These are phyloP conservation scores for Odontamblyopus lacepedii DNA, from an alignment of 2,797 vertebrate species.

Conservation along the genomic window DNA sequence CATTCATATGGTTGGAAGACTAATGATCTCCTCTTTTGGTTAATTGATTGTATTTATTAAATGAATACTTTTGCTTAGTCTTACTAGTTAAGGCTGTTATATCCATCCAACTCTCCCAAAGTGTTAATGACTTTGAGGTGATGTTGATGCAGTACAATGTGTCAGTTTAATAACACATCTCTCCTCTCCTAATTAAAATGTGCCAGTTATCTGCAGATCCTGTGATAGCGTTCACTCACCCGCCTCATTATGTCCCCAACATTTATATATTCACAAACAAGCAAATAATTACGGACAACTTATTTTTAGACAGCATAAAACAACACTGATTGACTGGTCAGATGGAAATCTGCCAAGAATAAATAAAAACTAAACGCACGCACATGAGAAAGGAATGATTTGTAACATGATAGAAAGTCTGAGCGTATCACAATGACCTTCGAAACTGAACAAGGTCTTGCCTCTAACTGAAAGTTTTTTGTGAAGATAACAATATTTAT, in stretches of 20 bases:
- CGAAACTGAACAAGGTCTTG: neutral
- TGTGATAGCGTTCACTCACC: conserved; percentile 51
- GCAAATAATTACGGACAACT: conserved; percentile 33
- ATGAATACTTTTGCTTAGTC: neutral
- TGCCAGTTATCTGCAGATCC: conserved; percentile 62
- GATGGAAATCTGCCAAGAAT: conserved; percentile 9
- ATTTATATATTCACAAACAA: conserved; percentile 54
- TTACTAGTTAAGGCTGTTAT: neutral
- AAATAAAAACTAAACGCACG: neutral
- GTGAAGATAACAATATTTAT: too few relatives aligned
- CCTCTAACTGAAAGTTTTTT: neutral
- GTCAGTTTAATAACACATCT: conserved; percentile 47
- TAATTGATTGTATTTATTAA: neutral
- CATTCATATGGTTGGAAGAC: neutral
- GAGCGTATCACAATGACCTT: neutral
- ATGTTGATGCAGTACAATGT: conserved; percentile 35
- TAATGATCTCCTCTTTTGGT: neutral
- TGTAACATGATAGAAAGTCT: neutral
- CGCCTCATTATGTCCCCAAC: conserved; percentile 27
- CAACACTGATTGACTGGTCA: conserved; percentile 16
- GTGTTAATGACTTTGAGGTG: conserved; percentile 47
- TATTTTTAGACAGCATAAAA: conserved; percentile 17
- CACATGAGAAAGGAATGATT: neutral
- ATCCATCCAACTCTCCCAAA: conserved; percentile 38
- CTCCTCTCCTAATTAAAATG: conserved; percentile 61